These are phyloP conservation scores for Hemiprocne comata DNA, from an alignment of 2,113 vertebrate genomes.

Conservation along the genomic window DNA sequence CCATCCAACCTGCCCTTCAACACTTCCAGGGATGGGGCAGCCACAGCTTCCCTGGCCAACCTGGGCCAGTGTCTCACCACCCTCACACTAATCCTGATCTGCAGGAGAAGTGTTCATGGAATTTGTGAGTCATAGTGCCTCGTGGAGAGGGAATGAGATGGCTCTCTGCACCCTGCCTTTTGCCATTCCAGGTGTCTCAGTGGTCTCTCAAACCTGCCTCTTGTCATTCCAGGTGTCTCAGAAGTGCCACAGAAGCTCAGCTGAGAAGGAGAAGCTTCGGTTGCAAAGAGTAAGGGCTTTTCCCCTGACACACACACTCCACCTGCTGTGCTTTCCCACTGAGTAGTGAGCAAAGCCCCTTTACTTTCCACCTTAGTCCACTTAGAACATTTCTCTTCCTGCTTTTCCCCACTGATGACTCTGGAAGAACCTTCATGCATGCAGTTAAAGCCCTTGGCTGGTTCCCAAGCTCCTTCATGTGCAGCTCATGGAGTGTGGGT, in stretches of 20 bases:
- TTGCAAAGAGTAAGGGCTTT: constrained; percentile 75
- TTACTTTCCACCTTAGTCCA: not conserved
- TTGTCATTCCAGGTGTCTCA: constrained; percentile 71
- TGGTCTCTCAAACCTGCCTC: not conserved
- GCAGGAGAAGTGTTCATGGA: not conserved
- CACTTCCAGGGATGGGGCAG: too few relatives aligned
- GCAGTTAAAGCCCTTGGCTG: not conserved
- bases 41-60: too few relatives aligned
- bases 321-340: not conserved
- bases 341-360: not conserved
- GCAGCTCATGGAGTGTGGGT: not conserved
- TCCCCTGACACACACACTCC: not conserved
- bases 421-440: not conserved
- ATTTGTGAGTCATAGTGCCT: not conserved
- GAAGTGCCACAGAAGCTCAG: constrained; percentile 56
- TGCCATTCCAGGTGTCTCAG: constrained; percentile 71
- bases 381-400: not conserved
- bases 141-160: not conserved
- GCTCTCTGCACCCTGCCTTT: not conserved
- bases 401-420: not conserved
- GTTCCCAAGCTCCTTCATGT: not conserved
- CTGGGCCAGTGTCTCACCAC: too few relatives aligned
- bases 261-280: constrained; percentile 75
- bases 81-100: too few relatives aligned
- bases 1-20: too few relatives aligned